These are phyloP conservation scores for Nowickia ferox DNA, from an alignment of 2,888 invertebrate genomes.

Conservation along the genomic window DNA sequence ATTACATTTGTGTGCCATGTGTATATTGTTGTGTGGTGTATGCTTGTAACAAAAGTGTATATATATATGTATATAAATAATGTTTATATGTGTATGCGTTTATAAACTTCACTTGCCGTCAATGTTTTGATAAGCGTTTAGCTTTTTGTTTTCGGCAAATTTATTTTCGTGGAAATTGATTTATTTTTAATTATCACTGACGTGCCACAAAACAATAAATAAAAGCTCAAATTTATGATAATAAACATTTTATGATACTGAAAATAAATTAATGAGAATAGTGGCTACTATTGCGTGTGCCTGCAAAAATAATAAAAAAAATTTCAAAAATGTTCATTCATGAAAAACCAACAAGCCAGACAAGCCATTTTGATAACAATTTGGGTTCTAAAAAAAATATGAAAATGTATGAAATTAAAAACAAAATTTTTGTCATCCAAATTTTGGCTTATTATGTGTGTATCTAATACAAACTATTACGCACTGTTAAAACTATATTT, in stretches of 20 bases:
- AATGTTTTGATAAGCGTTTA: constrained; percentile 47
- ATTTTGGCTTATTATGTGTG: not conserved
- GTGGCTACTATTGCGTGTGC: not conserved
- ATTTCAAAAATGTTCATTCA: not conserved
- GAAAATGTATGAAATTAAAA: too few relatives aligned
- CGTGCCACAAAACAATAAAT: constrained; percentile 80
- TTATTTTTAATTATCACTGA: constrained; percentile 82
- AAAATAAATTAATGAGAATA: constrained; percentile 40
- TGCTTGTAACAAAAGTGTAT: not conserved
- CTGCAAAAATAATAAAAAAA: not conserved
- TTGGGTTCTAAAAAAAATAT: not conserved
- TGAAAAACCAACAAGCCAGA: constrained; percentile 8
- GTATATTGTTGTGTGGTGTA: too few relatives aligned
- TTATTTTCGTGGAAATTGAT: constrained; percentile 74
- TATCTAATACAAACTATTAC: not conserved
- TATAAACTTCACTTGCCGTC: not conserved
- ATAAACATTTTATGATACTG: constrained; percentile 64
- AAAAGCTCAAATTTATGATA: constrained; percentile 78
- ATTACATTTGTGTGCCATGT: too few relatives aligned
- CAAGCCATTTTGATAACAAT: constrained; percentile 23
- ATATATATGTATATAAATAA: not conserved
- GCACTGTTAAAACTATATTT: not conserved
- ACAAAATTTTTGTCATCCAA: not conserved
- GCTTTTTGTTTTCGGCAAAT: constrained; percentile 60
- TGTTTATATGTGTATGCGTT: not conserved